These are phyloP conservation scores for Sternarchorhynchus goeldii DNA, from an alignment of 2,797 vertebrate species.

Conservation along the genomic window DNA sequence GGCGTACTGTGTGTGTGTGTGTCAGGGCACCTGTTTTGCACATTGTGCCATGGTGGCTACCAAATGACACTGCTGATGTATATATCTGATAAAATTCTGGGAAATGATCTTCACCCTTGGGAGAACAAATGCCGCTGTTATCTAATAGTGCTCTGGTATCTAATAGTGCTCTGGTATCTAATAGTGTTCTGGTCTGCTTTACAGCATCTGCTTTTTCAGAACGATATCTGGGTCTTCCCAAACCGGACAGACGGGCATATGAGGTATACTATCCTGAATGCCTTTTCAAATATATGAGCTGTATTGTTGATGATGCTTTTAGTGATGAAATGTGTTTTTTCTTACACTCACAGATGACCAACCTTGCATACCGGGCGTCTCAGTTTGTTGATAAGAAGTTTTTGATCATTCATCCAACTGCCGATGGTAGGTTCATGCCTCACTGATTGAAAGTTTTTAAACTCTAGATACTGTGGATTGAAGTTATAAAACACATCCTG, in stretches of 20 bases:
- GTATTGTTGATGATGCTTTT: not conserved
- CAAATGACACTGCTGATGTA: too few relatives aligned
- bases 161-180: not conserved
- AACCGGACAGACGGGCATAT: conserved; percentile 87
- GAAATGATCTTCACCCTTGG: conserved; percentile 14
- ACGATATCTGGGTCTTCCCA: conserved; percentile 88
- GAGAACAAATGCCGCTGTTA: too few relatives aligned
- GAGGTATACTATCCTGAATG: conserved; percentile 72
- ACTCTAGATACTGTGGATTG: not conserved
- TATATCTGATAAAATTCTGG: conserved; percentile 26
- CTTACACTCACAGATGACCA: conserved; percentile 78
- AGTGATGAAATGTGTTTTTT: conserved; percentile 3
- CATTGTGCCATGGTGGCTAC: too few relatives aligned
- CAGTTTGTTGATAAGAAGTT: conserved; percentile 88
- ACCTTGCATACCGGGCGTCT: conserved; percentile 82
- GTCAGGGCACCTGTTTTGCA: too few relatives aligned
- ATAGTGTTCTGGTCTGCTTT: conserved; percentile 36
- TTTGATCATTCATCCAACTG: conserved; percentile 93
- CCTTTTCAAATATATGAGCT: not conserved
- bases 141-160: not conserved
- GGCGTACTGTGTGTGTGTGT: too few relatives aligned
- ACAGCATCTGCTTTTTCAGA: conserved; percentile 96
- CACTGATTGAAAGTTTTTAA: not conserved
- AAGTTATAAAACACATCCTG: not conserved
- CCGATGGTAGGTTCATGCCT: conserved; percentile 80